phyloP scores from a whole-genome alignment of 2,797 vertebrate genomes.

The Pagetopsis macropterus region DNA sequence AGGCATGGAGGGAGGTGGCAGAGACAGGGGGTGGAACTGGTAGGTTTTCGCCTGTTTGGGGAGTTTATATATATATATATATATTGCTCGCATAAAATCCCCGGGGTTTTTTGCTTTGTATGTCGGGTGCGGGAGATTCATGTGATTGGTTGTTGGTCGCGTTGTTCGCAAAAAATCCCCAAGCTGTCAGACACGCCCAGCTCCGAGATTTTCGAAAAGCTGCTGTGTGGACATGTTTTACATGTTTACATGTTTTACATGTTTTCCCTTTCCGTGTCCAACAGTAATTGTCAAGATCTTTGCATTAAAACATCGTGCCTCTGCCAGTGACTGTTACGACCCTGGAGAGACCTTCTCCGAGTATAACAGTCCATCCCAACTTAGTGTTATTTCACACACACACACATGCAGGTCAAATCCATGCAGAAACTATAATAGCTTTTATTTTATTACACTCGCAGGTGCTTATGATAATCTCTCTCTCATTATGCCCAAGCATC shows the following conservation, averaged over 20 bases:
- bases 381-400: not conserved
- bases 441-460: conserved; percentile 10
- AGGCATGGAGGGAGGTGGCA: too few species aligned
- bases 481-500: not conserved
- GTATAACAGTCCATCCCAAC: not conserved
- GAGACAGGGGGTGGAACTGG: too few species aligned
- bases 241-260: not conserved
- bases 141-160: too few species aligned
- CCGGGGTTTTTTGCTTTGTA: too few species aligned
- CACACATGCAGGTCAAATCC: not conserved
- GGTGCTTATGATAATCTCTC: not conserved
- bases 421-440: not conserved
- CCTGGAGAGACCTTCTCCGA: not conserved
- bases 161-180: too few species aligned
- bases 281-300: not conserved
- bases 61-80: too few species aligned
- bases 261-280: not conserved
- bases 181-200: too few species aligned
- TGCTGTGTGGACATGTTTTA: too few species aligned
- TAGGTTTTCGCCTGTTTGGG: too few species aligned
- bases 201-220: too few species aligned
- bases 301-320: not conserved
- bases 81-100: too few species aligned
- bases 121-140: too few species aligned
- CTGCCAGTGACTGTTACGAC: not conserved